Conservation (phyloP, 2,797 vertebrate species). For the Pantherophis alleghaniensis region DNA sequence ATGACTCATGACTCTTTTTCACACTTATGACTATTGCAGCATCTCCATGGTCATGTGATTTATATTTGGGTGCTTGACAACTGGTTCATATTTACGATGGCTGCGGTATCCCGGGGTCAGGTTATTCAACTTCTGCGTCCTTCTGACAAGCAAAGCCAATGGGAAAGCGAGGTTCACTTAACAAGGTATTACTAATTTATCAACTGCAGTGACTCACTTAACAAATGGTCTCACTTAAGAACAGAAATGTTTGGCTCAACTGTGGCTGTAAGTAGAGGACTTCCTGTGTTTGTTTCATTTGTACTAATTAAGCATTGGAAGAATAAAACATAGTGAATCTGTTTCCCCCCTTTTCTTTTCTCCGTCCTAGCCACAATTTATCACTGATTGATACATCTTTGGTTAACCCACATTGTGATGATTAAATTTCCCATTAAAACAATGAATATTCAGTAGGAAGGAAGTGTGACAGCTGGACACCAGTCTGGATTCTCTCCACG, state of each 20-base stretch:
- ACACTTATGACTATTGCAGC: neutral
- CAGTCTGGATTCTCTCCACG: constrained; percentile 18
- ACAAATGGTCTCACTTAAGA: neutral
- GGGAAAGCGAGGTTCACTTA: neutral
- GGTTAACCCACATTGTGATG: constrained; percentile 26
- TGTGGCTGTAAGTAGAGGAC: neutral
- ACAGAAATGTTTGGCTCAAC: neutral
- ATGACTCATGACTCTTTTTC: neutral
- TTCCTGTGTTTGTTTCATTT: neutral
- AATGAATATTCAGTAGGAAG: constrained; percentile 43
- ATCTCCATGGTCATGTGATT: neutral
- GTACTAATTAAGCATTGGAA: neutral
- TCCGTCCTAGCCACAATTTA: neutral
- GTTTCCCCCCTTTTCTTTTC: constrained; percentile 18
- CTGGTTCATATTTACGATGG: neutral
- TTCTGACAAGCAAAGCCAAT: neutral
- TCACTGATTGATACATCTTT: neutral
- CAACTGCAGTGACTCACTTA: neutral
- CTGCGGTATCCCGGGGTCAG: neutral
- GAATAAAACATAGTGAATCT: neutral
- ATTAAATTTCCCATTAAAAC: constrained; percentile 34
- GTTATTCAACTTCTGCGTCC: neutral
- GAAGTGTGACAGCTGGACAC: constrained; percentile 19
- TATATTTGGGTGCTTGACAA: neutral
- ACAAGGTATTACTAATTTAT: neutral